Percentiles rank a stretch among this genome's conserved stretches.
Evolutionary conservation across 2,888 invertebrate species (phyloP).

Genomic region (Arctia plantaginis): DNA sequence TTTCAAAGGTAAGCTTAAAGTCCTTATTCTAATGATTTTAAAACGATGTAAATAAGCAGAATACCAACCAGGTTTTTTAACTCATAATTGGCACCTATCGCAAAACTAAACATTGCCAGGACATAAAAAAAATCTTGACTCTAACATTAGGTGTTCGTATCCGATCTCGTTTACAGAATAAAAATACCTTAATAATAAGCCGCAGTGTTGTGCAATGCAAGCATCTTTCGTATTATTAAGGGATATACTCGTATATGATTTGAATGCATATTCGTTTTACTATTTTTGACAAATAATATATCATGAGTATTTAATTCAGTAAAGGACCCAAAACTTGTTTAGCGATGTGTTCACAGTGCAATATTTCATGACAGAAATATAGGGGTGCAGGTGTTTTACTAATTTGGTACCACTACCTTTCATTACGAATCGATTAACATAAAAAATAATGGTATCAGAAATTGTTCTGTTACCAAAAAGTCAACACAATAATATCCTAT

Average conservation of each 20-base stretch:
- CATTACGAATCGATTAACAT: background rate
- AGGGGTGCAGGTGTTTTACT: background rate
- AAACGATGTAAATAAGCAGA: no score
- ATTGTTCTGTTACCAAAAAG: background rate
- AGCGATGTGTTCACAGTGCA: background rate
- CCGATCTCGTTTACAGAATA: slow-evolving; percentile 3
- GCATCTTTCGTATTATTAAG: background rate
- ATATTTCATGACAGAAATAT: background rate
- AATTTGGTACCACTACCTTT: background rate
- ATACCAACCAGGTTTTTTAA: background rate
- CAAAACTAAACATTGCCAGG: background rate
- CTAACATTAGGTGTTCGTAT: background rate
- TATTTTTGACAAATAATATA: no score
- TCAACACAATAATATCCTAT: background rate
- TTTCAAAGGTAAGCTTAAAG: background rate
- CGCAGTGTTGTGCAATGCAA: background rate
- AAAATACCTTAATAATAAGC: background rate
- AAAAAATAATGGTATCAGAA: background rate
- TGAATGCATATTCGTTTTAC: background rate
- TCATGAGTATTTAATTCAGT: background rate
- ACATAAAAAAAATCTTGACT: background rate
- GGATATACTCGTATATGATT: background rate
- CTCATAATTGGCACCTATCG: background rate
- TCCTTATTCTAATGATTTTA: no score
- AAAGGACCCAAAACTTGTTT: background rate